These are phyloP conservation scores for Dicaeum eximium DNA, from an alignment of 2,113 vertebrate genomes.

Conservation along the genomic window DNA sequence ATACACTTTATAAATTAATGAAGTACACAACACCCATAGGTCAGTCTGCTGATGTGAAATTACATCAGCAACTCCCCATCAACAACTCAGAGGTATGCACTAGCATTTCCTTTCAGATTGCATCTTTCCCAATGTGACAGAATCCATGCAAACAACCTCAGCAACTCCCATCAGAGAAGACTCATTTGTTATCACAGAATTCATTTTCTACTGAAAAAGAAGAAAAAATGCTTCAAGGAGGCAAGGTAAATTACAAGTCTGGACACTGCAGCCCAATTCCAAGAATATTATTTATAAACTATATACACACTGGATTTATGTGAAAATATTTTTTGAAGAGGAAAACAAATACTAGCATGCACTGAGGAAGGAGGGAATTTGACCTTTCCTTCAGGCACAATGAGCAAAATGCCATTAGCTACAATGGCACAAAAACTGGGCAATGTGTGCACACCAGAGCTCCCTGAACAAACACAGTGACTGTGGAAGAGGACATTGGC, in stretches of 20 bases:
- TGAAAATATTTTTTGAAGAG: not conserved
- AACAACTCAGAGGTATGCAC: not conserved
- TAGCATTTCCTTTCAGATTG: not conserved
- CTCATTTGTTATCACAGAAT: not conserved
- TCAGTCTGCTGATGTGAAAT: not conserved
- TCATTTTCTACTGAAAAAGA: not conserved
- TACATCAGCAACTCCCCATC: not conserved
- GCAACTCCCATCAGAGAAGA: not conserved
- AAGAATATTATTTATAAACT: not conserved
- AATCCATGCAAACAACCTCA: not conserved
- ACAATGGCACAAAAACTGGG: not conserved
- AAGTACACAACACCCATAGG: not conserved
- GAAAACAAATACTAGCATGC: not conserved
- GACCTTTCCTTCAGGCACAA: not conserved
- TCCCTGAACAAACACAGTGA: not conserved
- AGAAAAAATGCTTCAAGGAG: not conserved
- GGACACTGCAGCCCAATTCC: not conserved
- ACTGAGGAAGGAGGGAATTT: not conserved
- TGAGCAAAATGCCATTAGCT: rapidly evolving
- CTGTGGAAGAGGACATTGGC: not conserved
- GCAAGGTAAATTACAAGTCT: not conserved
- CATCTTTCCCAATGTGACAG: not conserved
- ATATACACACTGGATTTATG: not conserved
- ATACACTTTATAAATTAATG: not conserved
- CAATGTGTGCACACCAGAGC: not conserved